Base-by-base conservation (phyloP, 2,888 invertebrate genomes). In the Abscondita cerata region DNA sequence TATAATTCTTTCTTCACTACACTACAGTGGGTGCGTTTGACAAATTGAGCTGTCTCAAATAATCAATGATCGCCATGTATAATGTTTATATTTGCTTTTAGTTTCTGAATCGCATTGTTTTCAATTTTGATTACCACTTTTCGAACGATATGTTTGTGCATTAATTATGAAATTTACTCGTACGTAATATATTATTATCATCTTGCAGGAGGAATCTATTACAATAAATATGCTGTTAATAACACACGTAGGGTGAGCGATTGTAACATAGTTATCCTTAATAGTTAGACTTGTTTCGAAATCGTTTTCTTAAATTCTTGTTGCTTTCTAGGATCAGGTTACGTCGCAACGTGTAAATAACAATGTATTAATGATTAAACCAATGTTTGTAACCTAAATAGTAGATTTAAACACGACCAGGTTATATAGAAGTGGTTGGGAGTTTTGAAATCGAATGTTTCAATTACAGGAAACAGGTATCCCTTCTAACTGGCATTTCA, bases 391-490 rank as follows among this genome's bases (percentile, higher is more conserved):
- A 59, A 54, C 50, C 54, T 51, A 59, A 63, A 59, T 55, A 63
- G 53, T 53, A 44, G 57, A 54, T 48, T 41, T 48, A 44, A 52
- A 54, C 59, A 59, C 59, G 63, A 62, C 31, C 40, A 50, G 13
- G 34, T 44, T 55, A 25, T 2, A 4, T 25, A 6, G 4, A 25
- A 25, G 25, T 41, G 52, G 51, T 53, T 52, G 19, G 31, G 33
- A 34, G 62, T 66, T 66, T 62, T 64, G 64, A 61, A 66, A 66
- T 64, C 59, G 52, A 60, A 59, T 48, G 59, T 59, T 64, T 66
- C 61, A 64, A 64, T 59, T 66, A 59, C 62, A 62, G 59, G 62
- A 62, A 66, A 61, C 46, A 51, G 46, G 20, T 57, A 51, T 51
- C 51, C 55, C 55, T 63, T 50, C 59, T 48, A 46, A 20, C 52